A percentile compares a stretch with the other conserved stretches of the same genome.
These are phyloP conservation scores for Acinonyx jubatus DNA, from an alignment of 2,113 vertebrate genomes.

Conservation along the genomic window DNA sequence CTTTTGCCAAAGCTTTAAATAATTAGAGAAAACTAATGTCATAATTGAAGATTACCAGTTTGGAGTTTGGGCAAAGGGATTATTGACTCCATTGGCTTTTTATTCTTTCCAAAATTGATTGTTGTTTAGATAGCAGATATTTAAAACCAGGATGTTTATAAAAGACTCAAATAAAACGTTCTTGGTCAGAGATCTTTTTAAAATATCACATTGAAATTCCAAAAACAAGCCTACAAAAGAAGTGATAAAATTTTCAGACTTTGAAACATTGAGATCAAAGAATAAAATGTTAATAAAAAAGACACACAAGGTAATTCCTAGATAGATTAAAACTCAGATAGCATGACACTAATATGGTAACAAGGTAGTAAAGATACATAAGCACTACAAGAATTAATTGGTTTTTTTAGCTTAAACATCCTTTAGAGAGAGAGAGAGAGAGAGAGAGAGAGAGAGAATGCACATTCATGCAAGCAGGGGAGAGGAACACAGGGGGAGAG, in stretches of 20 bases:
- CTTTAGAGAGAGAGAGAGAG: neutral
- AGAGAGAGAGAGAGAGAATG: no score
- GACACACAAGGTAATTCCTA: neutral
- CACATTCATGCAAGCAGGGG: no score
- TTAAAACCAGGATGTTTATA: conserved; percentile 6
- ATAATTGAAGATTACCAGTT: neutral
- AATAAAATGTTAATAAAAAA: neutral
- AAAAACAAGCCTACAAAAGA: neutral
- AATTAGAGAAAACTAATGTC: neutral
- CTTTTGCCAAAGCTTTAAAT: neutral
- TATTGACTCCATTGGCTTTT: neutral
- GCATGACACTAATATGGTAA: neutral
- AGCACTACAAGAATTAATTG: neutral
- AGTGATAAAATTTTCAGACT: neutral
- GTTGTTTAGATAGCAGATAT: conserved; percentile 3
- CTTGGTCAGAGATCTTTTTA: conserved; percentile 26
- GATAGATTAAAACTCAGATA: neutral
- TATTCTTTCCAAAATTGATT: neutral
- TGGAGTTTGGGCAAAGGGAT: neutral
- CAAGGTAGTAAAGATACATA: neutral
- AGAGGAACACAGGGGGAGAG: no score
- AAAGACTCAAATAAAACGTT: neutral
- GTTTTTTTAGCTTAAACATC: neutral
- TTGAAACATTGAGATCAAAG: conserved; percentile 29
- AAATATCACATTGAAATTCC: neutral